Conservation (phyloP, 2,113 vertebrate species). For the Notechis scutatus region DNA sequence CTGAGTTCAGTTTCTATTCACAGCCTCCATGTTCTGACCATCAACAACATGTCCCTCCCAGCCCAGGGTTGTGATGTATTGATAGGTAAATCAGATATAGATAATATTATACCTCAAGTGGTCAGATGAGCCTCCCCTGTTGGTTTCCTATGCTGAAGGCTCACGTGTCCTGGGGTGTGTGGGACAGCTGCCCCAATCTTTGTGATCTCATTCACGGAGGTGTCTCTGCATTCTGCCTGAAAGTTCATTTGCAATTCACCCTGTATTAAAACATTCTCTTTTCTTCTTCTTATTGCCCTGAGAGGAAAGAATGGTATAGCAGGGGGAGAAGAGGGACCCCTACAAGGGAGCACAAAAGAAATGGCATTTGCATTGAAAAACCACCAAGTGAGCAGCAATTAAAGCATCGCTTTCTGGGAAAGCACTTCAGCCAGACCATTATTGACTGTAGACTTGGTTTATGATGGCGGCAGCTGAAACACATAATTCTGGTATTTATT, state of each 20-base stretch:
- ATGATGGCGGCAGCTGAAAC: slow-evolving; percentile 58
- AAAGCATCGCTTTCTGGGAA: not conserved
- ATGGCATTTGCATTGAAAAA: slow-evolving; percentile 3
- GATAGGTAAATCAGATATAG: not conserved
- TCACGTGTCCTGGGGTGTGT: not conserved
- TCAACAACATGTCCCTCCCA: not conserved
- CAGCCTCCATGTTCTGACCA: not conserved
- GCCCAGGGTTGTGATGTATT: not conserved
- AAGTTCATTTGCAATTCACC: slow-evolving; percentile 1
- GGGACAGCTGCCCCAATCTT: not conserved
- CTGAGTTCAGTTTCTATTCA: not conserved
- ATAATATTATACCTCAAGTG: not conserved
- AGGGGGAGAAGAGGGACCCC: not conserved
- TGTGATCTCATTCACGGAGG: not conserved
- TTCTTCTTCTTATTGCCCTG: not conserved
- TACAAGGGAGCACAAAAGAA: slow-evolving; percentile 26
- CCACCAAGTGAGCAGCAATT: slow-evolving; percentile 34
- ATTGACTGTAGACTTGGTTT: not conserved
- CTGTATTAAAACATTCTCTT: not conserved
- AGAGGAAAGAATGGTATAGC: not conserved
- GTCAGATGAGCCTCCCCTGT: not conserved
- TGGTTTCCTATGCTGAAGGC: not conserved
- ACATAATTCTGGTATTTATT: slow-evolving; percentile 53
- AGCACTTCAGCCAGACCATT: slow-evolving; percentile 13
- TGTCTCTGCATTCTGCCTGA: not conserved